phyloP scores from a whole-genome alignment of 2,113 vertebrate species.

The Triplophysa dalaica region DNA sequence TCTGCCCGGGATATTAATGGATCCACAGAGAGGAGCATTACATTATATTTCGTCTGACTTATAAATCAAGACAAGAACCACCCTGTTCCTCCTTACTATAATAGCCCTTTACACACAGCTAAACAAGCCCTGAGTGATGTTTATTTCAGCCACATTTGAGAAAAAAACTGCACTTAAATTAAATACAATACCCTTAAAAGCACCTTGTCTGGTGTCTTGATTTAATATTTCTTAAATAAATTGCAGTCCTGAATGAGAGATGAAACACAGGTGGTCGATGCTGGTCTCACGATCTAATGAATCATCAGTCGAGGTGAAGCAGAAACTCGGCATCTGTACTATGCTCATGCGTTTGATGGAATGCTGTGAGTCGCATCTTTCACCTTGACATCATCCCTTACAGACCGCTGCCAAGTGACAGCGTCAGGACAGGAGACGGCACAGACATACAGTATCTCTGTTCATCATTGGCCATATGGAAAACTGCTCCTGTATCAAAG shows the following conservation, averaged over 20 bases:
- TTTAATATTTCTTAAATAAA: no score
- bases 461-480: neutral
- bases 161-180: neutral
- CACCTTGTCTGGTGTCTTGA: no score
- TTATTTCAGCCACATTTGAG: no score
- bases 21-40: constrained; percentile 8
- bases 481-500: neutral
- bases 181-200: neutral
- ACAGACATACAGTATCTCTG: no score
- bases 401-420: neutral
- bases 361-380: neutral
- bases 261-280: no score
- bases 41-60: neutral
- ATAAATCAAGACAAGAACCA: constrained; percentile 21
- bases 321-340: neutral
- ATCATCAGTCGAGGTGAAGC: no score
- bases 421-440: neutral
- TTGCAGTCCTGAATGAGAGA: no score
- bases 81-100: neutral
- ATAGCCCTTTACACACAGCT: neutral
- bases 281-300: no score
- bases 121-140: neutral
- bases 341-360: neutral
- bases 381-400: neutral
- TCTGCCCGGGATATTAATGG: constrained; percentile 26